Conservation (phyloP, 2,797 vertebrate species). For the Danio aesculapii region DNA sequence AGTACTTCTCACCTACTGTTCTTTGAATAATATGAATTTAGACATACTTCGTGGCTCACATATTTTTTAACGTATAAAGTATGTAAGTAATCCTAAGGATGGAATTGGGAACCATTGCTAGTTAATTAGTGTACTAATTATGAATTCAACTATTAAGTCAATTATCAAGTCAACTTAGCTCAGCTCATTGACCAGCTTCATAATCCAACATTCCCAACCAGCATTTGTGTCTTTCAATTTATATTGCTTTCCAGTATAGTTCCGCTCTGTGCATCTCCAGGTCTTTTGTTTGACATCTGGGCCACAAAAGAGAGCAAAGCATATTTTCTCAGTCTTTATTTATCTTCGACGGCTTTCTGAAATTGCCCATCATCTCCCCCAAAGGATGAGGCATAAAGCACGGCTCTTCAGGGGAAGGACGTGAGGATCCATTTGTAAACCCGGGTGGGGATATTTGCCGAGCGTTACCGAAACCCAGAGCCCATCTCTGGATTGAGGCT, state of each 20-base stretch:
- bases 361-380: conserved; percentile 33
- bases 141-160: too few relatives aligned
- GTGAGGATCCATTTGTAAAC: conserved; percentile 49
- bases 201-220: too few relatives aligned
- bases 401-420: neutral
- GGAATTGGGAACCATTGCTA: too few relatives aligned
- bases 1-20: too few relatives aligned
- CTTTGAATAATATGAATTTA: too few relatives aligned
- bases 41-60: too few relatives aligned
- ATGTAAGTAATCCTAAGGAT: too few relatives aligned
- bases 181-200: too few relatives aligned
- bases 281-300: conserved; percentile 33
- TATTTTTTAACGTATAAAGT: too few relatives aligned
- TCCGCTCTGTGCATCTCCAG: neutral
- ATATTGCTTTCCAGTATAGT: neutral
- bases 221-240: too few relatives aligned
- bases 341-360: conserved; percentile 22
- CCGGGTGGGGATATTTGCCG: conserved; percentile 46
- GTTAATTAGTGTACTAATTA: too few relatives aligned
- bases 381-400: conserved; percentile 36
- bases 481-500: conserved; percentile 6
- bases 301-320: neutral
- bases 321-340: conserved; percentile 38
- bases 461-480: neutral
- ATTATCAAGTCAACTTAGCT: too few relatives aligned